Evolutionary conservation across 23 tunicate species (phyloP).

Genomic region (Styela clava): DNA sequence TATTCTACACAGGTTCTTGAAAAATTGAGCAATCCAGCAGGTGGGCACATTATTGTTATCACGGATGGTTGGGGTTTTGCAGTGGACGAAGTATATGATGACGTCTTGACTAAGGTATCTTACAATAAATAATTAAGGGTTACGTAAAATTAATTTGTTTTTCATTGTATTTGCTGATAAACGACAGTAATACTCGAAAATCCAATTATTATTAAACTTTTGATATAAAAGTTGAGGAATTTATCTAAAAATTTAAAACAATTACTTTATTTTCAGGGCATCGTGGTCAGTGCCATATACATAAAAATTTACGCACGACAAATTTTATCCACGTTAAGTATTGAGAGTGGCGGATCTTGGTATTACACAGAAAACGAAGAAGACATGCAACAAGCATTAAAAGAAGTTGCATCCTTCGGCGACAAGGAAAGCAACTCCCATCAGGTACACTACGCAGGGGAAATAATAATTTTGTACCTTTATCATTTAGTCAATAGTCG

Average conservation of each 20-base stretch:
- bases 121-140: neutral
- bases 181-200: neutral
- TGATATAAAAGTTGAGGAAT: too few relatives aligned
- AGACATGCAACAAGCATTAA: constrained; percentile 23
- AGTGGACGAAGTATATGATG: neutral
- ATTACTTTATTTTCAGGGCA: neutral
- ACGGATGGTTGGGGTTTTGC: neutral
- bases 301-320: neutral
- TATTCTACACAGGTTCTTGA: constrained; percentile 6
- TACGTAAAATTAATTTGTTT: neutral
- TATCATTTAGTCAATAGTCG: too few relatives aligned
- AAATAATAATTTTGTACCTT: too few relatives aligned
- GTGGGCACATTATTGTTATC: constrained; percentile 4
- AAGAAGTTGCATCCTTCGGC: constrained; percentile 21
- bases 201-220: too few relatives aligned
- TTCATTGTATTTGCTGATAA: neutral
- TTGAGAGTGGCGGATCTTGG: constrained; percentile 12
- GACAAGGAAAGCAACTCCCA: constrained; percentile 25
- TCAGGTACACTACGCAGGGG: too few relatives aligned
- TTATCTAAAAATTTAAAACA: too few relatives aligned
- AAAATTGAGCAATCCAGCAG: neutral
- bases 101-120: constrained; percentile 4
- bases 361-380: neutral
- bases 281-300: neutral
- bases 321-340: neutral